phyloP scores from a whole-genome alignment of 2,888 invertebrate genomes.

The Melanotus villosus region DNA sequence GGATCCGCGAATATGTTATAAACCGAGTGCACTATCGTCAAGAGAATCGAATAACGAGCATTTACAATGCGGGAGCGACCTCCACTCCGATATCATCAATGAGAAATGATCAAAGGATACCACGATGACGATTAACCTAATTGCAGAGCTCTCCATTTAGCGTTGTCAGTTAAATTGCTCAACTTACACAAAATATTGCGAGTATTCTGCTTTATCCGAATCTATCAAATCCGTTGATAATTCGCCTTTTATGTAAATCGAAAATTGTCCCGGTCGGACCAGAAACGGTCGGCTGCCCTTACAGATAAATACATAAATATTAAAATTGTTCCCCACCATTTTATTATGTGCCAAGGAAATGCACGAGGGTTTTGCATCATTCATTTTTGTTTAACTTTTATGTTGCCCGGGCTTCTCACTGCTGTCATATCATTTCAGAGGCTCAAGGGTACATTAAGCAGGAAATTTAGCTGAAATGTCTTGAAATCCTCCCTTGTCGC shows the following conservation, averaged over 20 bases:
- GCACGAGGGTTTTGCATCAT: constrained; percentile 8
- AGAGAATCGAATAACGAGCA: constrained; percentile 42
- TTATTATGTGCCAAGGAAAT: background rate
- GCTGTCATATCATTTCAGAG: constrained; percentile 34
- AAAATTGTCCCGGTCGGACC: too few relatives aligned
- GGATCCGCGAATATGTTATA: constrained; percentile 26
- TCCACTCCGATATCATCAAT: constrained; percentile 46
- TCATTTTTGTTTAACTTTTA: constrained; percentile 19
- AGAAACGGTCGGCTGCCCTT: too few relatives aligned
- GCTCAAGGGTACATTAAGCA: constrained; percentile 40
- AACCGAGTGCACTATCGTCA: constrained; percentile 32
- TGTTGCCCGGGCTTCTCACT: constrained; percentile 15
- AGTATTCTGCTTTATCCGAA: background rate
- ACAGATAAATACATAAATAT: too few relatives aligned
- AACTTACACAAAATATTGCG: constrained; percentile 19
- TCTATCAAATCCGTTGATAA: background rate
- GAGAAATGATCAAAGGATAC: constrained; percentile 49
- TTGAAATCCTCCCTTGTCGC: constrained; percentile 41
- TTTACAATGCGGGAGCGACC: constrained; percentile 43
- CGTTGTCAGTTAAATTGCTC: constrained; percentile 27
- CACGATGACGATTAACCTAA: constrained; percentile 47
- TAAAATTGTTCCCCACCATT: background rate
- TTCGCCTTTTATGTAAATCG: background rate
- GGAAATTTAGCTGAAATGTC: constrained; percentile 41
- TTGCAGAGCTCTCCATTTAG: constrained; percentile 41